These are phyloP conservation scores for Oryzaephilus surinamensis DNA, from an alignment of 1,140 invertebrate species.

Conservation along the genomic window DNA sequence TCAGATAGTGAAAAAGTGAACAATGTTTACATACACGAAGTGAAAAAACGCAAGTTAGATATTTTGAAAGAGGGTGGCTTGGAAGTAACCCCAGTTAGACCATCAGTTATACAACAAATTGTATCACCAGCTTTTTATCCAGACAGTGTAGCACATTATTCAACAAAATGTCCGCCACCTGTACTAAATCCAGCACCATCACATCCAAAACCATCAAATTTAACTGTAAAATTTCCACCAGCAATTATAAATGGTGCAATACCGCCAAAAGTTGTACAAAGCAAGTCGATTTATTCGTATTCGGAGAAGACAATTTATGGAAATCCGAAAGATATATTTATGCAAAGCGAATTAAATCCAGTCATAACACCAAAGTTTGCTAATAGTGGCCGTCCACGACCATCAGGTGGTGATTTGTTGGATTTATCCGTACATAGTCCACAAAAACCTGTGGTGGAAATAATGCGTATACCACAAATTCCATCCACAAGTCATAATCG, in stretches of 20 bases:
- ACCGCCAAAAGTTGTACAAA: slow-evolving; percentile 52
- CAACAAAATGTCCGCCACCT: background rate
- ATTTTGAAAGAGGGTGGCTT: slow-evolving; percentile 60
- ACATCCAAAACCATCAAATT: background rate
- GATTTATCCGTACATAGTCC: slow-evolving; percentile 40
- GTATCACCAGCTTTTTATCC: background rate
- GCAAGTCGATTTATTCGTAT: slow-evolving; percentile 49
- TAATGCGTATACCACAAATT: slow-evolving; percentile 3
- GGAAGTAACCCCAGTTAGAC: slow-evolving; percentile 54
- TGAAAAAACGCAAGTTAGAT: slow-evolving; percentile 61
- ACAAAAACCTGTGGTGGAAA: slow-evolving; percentile 39
- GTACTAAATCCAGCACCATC: too few relatives aligned
- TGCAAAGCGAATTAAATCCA: slow-evolving; percentile 24
- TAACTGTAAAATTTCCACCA: slow-evolving; percentile 9
- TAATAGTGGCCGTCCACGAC: slow-evolving; percentile 23
- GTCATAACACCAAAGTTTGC: slow-evolving; percentile 32
- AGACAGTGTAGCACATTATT: background rate
- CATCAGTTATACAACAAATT: slow-evolving; percentile 30
- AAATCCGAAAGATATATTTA: slow-evolving; percentile 55
- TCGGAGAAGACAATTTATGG: slow-evolving; percentile 55
- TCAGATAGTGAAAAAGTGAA: slow-evolving; percentile 6
- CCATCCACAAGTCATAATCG: slow-evolving; percentile 31
- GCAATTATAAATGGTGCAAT: slow-evolving; percentile 15
- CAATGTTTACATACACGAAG: slow-evolving; percentile 21
- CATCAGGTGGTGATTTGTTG: slow-evolving; percentile 37